A percentile compares a stretch with the other conserved stretches of the same genome.
Conservation (phyloP, 2,113 vertebrate species). For the Laticauda colubrina region DNA sequence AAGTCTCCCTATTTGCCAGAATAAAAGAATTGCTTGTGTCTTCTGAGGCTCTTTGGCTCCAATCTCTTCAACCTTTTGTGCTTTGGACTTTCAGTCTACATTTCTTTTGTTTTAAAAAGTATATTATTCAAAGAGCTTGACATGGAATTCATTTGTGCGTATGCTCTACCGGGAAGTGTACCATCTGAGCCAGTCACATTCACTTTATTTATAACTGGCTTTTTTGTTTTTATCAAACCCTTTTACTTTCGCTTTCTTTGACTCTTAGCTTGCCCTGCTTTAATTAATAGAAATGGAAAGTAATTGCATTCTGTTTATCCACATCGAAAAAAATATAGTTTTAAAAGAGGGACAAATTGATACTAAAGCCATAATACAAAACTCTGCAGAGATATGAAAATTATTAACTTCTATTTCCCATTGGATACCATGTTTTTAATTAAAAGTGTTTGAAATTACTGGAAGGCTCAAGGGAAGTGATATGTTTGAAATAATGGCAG, state of each 20-base stretch:
- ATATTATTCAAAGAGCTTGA: not conserved
- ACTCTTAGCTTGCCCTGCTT: not conserved
- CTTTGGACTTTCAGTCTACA: not conserved
- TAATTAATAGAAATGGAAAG: not conserved
- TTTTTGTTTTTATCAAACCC: not conserved
- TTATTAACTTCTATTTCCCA: constrained; percentile 41
- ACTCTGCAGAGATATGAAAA: not conserved
- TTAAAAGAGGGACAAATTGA: not conserved
- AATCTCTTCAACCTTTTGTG: not conserved
- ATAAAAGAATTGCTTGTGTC: not conserved
- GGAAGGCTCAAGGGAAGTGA: constrained; percentile 51
- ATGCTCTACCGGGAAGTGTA: not conserved
- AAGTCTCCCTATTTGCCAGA: not conserved
- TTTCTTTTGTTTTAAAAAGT: not conserved
- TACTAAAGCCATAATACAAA: constrained; percentile 28
- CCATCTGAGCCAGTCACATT: not conserved
- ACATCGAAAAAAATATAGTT: not conserved
- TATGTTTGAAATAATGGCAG: constrained; percentile 15
- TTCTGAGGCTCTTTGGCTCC: not conserved
- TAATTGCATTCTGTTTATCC: not conserved
- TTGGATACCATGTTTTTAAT: constrained; percentile 52
- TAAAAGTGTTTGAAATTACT: constrained; percentile 55
- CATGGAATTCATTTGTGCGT: not conserved
- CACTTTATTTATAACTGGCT: not conserved
- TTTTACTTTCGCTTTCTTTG: not conserved